A percentile compares a stretch with the other conserved stretches of the same genome.
phyloP scores from a whole-genome alignment of 2,113 vertebrate species.

The Martes martes region DNA sequence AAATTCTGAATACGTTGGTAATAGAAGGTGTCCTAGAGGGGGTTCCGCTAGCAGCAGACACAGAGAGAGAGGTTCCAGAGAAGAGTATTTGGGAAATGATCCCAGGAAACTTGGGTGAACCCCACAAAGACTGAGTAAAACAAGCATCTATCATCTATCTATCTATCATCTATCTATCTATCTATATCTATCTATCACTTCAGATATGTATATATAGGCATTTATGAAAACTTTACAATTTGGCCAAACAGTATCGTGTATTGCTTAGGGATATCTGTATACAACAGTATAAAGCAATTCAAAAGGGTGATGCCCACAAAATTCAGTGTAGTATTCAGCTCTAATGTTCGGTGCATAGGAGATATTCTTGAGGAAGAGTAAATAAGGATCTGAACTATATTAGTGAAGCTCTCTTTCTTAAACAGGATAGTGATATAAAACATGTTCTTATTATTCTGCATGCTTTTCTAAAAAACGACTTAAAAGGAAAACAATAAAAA shows the following conservation, averaged over 20 bases:
- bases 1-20: neutral
- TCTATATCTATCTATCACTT: neutral
- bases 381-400: neutral
- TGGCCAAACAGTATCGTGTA: neutral
- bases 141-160: neutral
- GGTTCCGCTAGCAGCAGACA: neutral
- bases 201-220: neutral
- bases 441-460: neutral
- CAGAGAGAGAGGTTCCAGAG: neutral
- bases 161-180: neutral
- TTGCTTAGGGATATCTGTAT: neutral
- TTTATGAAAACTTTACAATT: neutral
- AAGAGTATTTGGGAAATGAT: neutral
- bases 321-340: neutral
- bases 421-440: neutral
- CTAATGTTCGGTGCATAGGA: neutral
- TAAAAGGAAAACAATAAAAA: constrained; percentile 10
- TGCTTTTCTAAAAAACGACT: neutral
- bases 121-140: neutral
- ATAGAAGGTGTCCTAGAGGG: neutral
- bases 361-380: neutral
- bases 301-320: neutral
- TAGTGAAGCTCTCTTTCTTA: neutral
- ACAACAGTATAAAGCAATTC: neutral
- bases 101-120: neutral